Base-by-base conservation (phyloP, 2,888 invertebrate species). In the Chirona hameri region DNA sequence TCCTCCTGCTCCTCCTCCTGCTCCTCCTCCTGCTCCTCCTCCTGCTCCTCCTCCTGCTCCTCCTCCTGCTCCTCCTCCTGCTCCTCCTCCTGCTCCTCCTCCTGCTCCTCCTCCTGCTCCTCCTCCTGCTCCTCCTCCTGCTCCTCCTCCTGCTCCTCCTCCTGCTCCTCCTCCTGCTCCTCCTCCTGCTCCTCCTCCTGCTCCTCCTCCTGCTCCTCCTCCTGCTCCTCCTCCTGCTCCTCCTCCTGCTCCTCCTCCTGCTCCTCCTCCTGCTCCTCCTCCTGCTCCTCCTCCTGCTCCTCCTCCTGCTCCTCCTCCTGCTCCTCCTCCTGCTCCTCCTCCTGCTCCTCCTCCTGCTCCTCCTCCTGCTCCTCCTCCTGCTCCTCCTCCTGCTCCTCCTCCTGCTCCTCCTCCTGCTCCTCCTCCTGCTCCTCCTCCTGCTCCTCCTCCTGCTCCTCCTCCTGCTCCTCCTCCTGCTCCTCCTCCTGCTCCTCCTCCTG, bases 401-500 rank as follows among this genome's bases (percentile, higher is more conserved):
- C 48, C n/a, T 83, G 27, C 46, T 72, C 83, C 48, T 52, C 29
- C 52, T 81, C 72, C 69, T 65, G 69, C 65, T 76, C 46, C 80
- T 83, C 69, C 83, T 9, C 81, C 39, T 27, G 69, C 81, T 69
- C 76, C 72, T 39, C 60, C 57, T 60, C 24, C 24, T 7, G 2
- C 27, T 27, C 48, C 31, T 27, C 55, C 29, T 24, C n/a, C 29
- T 81, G 15, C 52, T 31, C 24, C 55, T 57, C 29, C 52, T 24
- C 69, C 52, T 69, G n/a, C 46, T 69, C 39, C 55, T 27, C 24
- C 29, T 81, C 65, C 18, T 82, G 65, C 81, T 27, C 81, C 79
- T 46, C 46, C 27, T 60, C 81, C 81, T 48, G 57, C 60, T 48
- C 60, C 57, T 48, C 46, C 82, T 48, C 46, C 39, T 69, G 24